Base-by-base conservation (phyloP, 2,797 vertebrate species). In the Rhabdomys pumilio region DNA sequence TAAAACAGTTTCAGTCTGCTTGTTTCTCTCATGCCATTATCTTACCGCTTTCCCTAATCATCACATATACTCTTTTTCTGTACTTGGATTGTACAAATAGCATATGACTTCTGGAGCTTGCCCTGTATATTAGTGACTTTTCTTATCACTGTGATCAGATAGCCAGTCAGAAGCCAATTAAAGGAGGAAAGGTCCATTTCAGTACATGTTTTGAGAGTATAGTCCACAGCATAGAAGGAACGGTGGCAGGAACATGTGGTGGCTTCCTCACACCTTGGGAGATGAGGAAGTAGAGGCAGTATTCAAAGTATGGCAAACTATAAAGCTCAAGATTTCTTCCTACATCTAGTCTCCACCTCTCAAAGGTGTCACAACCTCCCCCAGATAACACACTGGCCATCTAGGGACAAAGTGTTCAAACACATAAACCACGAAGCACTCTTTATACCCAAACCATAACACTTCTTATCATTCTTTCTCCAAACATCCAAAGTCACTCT, bases 401-500 rank as follows among this genome's bases (percentile, higher is more conserved):
- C 44, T n/a, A 31, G 44, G 41, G 29, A 50, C 55, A 61, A 67
- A 85, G 6, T 85, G 31, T 67, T 83, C 59, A 83, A 85, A 53
- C 22, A 29, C 24, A 55, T 38, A 55, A 87, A 55, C 47, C 34
- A 5, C 19, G 14, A 55, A 38, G 84, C n/a, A 87, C 24, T 41
- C 38, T n/a, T 86, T 53, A 53, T 69, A 19, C 29, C 34, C 67
- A 73, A 10, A 29, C 13, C 4, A 6, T 26, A 19, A 19, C 6
- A 31, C 4, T 57, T 31, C 63, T 38, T 53, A 50, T 59, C 61
- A 10, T 57, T 34, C 85, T 69, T 14, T 82, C 57, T 69, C 44
- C 57, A 69, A 90, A 84, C 65, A 92, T 50, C 77, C 77, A 88
- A 80, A 82, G 75, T 83, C 63, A 44, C 55, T 73, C 4, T 34